Evolutionary conservation across 2,888 invertebrate species (phyloP).

Genomic region (Boloria euphrosyne): DNA sequence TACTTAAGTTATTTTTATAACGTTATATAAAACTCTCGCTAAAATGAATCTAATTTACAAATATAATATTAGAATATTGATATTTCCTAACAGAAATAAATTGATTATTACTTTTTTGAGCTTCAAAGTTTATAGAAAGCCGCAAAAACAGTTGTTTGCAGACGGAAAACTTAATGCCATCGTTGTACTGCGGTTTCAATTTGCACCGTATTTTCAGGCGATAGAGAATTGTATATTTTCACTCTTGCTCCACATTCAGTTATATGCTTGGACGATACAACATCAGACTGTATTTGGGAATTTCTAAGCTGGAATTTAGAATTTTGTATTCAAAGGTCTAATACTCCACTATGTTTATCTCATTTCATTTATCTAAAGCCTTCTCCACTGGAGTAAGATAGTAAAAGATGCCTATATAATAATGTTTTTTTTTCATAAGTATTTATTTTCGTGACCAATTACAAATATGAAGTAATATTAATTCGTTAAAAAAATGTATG

Average conservation of each 20-base stretch:
- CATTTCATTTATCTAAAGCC: too few relatives aligned
- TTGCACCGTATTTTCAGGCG: conserved; percentile 34
- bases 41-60: too few relatives aligned
- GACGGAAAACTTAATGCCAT: conserved; percentile 36
- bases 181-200: conserved; percentile 38
- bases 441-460: too few relatives aligned
- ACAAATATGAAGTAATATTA: too few relatives aligned
- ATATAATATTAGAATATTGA: too few relatives aligned
- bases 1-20: too few relatives aligned
- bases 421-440: too few relatives aligned
- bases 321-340: not conserved
- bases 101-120: conserved; percentile 5
- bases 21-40: too few relatives aligned
- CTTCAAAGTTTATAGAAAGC: conserved; percentile 9
- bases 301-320: not conserved
- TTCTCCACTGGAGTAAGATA: too few relatives aligned
- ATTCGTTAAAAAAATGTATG: too few relatives aligned
- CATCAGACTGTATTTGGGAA: not conserved
- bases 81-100: not conserved
- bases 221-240: conserved; percentile 19
- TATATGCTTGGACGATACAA: not conserved
- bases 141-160: conserved; percentile 26
- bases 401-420: too few relatives aligned
- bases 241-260: not conserved
- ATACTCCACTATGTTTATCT: too few relatives aligned